phyloP scores from a whole-genome alignment of 1,140 invertebrate genomes.

The Meloidogyne floridensis region DNA sequence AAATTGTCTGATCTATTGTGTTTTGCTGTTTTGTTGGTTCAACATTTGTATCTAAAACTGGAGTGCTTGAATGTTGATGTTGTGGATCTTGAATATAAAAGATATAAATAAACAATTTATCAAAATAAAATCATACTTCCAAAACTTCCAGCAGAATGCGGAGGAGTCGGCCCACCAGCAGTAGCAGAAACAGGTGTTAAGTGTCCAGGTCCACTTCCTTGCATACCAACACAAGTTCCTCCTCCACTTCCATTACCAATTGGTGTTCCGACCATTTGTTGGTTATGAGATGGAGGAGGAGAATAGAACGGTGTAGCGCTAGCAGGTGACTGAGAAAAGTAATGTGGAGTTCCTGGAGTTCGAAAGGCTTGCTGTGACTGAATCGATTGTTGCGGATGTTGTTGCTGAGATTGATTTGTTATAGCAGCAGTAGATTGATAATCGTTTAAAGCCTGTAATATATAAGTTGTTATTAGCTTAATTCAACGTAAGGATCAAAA shows the following conservation, averaged over 20 bases:
- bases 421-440: not conserved
- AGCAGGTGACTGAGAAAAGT: constrained; percentile 24
- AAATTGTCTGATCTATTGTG: not conserved
- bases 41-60: not conserved
- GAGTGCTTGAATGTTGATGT: constrained; percentile 12
- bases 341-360: constrained; percentile 29
- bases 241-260: not conserved
- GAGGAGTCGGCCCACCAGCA: constrained; percentile 18
- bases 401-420: not conserved
- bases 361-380: constrained; percentile 28
- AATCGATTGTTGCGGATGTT: not conserved
- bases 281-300: constrained; percentile 15
- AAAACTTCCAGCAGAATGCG: constrained; percentile 15
- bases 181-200: not conserved
- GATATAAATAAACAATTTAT: not conserved
- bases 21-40: not conserved
- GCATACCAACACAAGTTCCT: not conserved
- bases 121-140: not conserved
- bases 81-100: constrained; percentile 4
- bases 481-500: not conserved
- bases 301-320: constrained; percentile 27
- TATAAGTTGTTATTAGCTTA: not conserved
- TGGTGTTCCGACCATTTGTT: constrained; percentile 21
- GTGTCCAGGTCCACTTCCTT: not conserved
- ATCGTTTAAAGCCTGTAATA: not conserved